Percentiles rank a stretch among this genome's conserved stretches.
Evolutionary conservation across 2,797 vertebrate species (phyloP).

Genomic region (Microctenopoma stevenorrisi): DNA sequence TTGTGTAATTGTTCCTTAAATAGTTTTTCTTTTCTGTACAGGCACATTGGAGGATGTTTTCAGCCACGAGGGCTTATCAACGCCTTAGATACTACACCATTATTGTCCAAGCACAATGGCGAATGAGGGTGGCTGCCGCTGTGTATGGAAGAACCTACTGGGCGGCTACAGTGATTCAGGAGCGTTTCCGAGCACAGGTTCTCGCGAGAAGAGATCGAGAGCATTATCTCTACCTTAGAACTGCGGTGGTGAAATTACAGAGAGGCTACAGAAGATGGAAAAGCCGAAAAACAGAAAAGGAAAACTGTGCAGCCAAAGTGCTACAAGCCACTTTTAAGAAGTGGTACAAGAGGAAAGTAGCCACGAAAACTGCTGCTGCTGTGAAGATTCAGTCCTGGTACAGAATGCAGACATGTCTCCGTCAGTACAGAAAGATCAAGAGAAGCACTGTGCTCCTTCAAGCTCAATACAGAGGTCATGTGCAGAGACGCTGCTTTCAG

Average conservation of each 20-base stretch:
- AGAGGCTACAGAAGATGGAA: conserved; percentile 85
- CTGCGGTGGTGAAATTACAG: conserved; percentile 81
- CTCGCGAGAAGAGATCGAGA: conserved; percentile 71
- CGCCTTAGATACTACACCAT: conserved; percentile 76
- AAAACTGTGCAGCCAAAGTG: conserved; percentile 74
- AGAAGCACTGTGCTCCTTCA: conserved; percentile 84
- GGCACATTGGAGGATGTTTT: conserved; percentile 87
- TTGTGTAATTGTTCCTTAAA: conserved; percentile 15
- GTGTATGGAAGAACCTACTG: conserved; percentile 74
- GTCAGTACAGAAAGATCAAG: conserved; percentile 72
- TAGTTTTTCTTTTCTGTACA: conserved; percentile 57
- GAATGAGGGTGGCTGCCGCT: conserved; percentile 81
- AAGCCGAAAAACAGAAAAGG: conserved; percentile 61
- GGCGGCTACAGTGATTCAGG: conserved; percentile 85
- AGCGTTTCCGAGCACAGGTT: conserved; percentile 67
- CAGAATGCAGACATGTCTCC: conserved; percentile 80
- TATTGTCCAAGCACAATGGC: conserved; percentile 86
- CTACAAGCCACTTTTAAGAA: conserved; percentile 85
- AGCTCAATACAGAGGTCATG: conserved; percentile 78
- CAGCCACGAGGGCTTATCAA: conserved; percentile 76
- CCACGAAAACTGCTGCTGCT: conserved; percentile 74
- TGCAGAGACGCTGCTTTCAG: conserved; percentile 65
- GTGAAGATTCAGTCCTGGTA: conserved; percentile 90
- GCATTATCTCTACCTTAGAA: conserved; percentile 75
- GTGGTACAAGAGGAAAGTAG: conserved; percentile 75